Conservation (phyloP, 53 echinoderm and acorn worm species). For the Arbacia lixula region DNA sequence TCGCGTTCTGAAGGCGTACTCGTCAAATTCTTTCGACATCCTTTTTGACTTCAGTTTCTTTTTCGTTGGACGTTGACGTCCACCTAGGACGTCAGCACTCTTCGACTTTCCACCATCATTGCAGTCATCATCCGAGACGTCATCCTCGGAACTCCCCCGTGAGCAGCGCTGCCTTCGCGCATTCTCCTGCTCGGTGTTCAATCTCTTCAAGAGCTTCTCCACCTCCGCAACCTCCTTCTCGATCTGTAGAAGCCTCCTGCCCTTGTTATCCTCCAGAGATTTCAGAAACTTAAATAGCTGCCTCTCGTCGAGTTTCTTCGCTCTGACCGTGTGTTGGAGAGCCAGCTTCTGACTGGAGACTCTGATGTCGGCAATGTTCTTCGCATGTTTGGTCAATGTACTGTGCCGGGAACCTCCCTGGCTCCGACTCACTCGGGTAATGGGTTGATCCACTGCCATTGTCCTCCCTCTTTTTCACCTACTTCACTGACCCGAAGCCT, state of each 20-base stretch:
- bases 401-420: conserved; percentile 13
- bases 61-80: not conserved
- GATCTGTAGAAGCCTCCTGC: conserved; percentile 77
- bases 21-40: conserved; percentile 38
- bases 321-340: conserved; percentile 78
- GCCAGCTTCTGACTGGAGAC: conserved; percentile 80
- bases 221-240: conserved; percentile 89
- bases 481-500: not conserved
- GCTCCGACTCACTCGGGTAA: conserved; percentile 22
- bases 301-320: conserved; percentile 88
- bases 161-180: not conserved
- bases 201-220: conserved; percentile 73
- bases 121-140: not conserved
- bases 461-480: not conserved
- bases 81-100: conserved; percentile 7
- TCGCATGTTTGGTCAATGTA: conserved; percentile 31
- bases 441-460: conserved; percentile 26
- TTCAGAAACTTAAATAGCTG: conserved; percentile 82
- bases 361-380: conserved; percentile 67
- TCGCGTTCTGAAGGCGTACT: conserved; percentile 6
- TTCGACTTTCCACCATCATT: not conserved
- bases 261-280: conserved; percentile 77
- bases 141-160: conserved; percentile 6
- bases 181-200: conserved; percentile 63
- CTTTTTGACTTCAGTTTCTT: conserved; percentile 11